phyloP scores from a whole-genome alignment of 1,140 invertebrate genomes.

The Chelonus insularis region DNA sequence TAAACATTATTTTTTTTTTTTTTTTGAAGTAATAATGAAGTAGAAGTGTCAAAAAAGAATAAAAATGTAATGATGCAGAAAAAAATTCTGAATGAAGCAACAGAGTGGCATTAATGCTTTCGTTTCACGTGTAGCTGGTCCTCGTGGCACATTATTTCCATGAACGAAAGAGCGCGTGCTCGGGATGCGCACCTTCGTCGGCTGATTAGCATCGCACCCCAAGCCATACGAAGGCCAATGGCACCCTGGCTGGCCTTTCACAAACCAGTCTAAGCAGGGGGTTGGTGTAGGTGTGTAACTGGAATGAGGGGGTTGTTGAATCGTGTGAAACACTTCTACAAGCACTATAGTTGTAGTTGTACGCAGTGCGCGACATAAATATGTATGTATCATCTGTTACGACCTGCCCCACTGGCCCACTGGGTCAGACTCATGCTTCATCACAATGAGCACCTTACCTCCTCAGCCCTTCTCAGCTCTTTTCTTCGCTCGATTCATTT shows the following conservation, averaged over 20 bases:
- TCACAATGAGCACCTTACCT: conserved; percentile 59
- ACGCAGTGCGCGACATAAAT: conserved; percentile 59
- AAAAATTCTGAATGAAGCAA: conserved; percentile 18
- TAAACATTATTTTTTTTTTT: no score
- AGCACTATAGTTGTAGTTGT: conserved; percentile 39
- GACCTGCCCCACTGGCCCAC: conserved; percentile 59
- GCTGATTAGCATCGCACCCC: conserved; percentile 51
- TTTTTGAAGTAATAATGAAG: no score
- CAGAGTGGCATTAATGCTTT: conserved; percentile 32
- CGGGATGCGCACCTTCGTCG: conserved; percentile 45
- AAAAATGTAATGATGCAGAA: background rate
- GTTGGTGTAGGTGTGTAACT: background rate
- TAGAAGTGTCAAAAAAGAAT: no score
- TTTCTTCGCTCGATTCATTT: conserved; percentile 35
- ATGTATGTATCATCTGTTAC: conserved; percentile 60
- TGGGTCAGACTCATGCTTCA: conserved; percentile 61
- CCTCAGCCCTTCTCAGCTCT: conserved; percentile 36
- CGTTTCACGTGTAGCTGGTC: conserved; percentile 40
- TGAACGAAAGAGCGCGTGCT: conserved; percentile 42
- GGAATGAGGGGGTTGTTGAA: conserved; percentile 13
- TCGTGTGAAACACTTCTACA: conserved; percentile 34
- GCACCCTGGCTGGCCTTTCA: conserved; percentile 41
- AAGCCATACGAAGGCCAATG: conserved; percentile 53
- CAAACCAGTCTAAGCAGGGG: conserved; percentile 17
- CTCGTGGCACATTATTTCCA: conserved; percentile 37